A percentile compares a stretch with the other conserved stretches of the same genome.
These are phyloP conservation scores for Coptodon rendalli DNA, from an alignment of 2,113 vertebrate species.

Conservation along the genomic window DNA sequence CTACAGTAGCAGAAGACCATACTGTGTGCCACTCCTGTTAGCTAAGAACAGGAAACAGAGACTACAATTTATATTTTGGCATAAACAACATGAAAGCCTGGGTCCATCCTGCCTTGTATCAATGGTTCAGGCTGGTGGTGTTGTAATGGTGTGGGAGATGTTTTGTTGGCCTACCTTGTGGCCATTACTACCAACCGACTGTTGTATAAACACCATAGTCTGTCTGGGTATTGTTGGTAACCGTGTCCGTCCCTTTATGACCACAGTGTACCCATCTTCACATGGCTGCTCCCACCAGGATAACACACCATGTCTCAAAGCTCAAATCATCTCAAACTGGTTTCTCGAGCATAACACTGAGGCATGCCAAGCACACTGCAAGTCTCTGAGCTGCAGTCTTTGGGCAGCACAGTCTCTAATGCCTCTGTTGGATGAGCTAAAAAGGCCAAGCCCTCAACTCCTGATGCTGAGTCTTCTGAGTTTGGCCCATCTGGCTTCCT, in stretches of 20 bases:
- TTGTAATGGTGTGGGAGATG: not conserved
- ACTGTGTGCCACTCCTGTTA: not conserved
- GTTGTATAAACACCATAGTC: not conserved
- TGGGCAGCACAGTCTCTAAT: not conserved
- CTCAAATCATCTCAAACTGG: not conserved
- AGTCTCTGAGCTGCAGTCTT: slow-evolving; percentile 4
- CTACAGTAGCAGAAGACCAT: not conserved
- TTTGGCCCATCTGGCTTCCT: slow-evolving; percentile 20
- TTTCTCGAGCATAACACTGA: not conserved
- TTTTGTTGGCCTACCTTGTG: not conserved
- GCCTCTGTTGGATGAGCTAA: slow-evolving; percentile 5
- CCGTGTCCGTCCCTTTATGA: not conserved
- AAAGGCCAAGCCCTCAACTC: slow-evolving; percentile 21
- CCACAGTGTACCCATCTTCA: not conserved
- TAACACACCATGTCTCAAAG: not conserved
- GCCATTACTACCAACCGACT: not conserved
- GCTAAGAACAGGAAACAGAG: not conserved
- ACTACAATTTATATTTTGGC: not conserved
- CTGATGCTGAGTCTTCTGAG: not conserved
- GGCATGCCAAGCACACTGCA: slow-evolving; percentile 7
- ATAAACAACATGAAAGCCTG: not conserved
- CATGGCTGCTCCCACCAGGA: not conserved
- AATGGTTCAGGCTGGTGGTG: not conserved
- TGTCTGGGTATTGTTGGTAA: not conserved
- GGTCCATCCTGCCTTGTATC: not conserved